Base-by-base conservation (phyloP, 2,888 invertebrate genomes). In the Gymnosoma rotundatum region DNA sequence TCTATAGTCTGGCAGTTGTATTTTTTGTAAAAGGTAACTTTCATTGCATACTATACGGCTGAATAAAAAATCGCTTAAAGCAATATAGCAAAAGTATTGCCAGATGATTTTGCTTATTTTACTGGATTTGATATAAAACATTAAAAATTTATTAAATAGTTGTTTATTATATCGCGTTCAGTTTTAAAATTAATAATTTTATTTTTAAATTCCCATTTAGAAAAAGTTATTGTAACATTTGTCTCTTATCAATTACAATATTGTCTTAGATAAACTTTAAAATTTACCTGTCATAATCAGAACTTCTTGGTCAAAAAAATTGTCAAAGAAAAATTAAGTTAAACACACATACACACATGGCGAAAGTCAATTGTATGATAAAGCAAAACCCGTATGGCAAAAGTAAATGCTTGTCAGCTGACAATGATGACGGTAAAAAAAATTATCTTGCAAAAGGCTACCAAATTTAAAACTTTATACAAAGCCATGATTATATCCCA, bases 401-500 rank as follows among this genome's bases (percentile, higher is more conserved):
- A 70, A 78, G 48, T 64, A 48, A 72, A 78, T 78, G 54, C 48
- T 16, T 36, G 20, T 20, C 70, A 54, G 48, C 56, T 78, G 8
- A 38, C 14, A 56, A 38, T 38, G n/a, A 66, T 21, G 21, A 16
- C 45, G n/a, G 32, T 36, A 36, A 42, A 36, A 21, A 16, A 63
- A 48, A 69, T 66, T 54, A 58, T 56, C 45, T 9, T 18, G 20
- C 42, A 81, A 60, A 60, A 18, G 52, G 20, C 52, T 42, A 54
- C 32, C 38, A 3, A 80, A 84, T 76, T 80, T 84, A 42, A 81
- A 70, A 74, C 61, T 73, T 69, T 66, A 60, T 66, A n/a, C 6
- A 54, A 38, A 67, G 16, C 0, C 36, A 32, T 20, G n/a, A 66
- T 42, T 6, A 50, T 8, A 42, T 42, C 42, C 42, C 42, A 42